Percentiles rank a stretch among this genome's conserved stretches.
phyloP scores from a whole-genome alignment of 2,113 vertebrate species.

The Hucho hucho region DNA sequence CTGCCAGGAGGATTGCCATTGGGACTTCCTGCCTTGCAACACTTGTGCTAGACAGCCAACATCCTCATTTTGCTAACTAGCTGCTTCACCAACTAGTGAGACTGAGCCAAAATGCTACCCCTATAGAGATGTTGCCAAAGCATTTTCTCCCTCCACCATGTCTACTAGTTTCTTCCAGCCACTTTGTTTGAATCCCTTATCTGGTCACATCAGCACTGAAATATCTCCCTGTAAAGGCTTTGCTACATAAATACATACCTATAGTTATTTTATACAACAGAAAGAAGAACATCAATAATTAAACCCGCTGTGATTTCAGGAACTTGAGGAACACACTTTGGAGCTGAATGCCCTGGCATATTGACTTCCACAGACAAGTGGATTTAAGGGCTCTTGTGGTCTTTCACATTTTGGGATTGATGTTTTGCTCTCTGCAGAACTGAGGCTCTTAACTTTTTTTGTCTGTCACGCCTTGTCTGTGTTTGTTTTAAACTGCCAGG shows the following conservation, averaged over 20 bases:
- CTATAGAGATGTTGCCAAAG: constrained; percentile 48
- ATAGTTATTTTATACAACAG: neutral
- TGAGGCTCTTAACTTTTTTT: neutral
- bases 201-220: neutral
- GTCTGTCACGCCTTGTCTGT: neutral
- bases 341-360: too few species aligned
- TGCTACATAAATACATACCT: neutral
- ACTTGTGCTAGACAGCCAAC: constrained; percentile 8
- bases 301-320: neutral
- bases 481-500: constrained; percentile 23
- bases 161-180: neutral
- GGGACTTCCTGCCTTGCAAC: constrained; percentile 7
- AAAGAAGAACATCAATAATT: neutral
- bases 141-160: neutral
- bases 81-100: constrained; percentile 17
- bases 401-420: neutral
- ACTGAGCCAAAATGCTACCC: constrained; percentile 32
- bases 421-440: neutral
- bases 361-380: too few species aligned
- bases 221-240: constrained; percentile 11
- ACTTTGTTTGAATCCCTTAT: neutral
- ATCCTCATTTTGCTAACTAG: constrained; percentile 4
- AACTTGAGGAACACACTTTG: neutral
- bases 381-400: constrained; percentile 1
- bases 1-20: constrained; percentile 20